Base-by-base conservation (phyloP, 2,797 vertebrate species). In the Chlorospingus flavigularis region DNA sequence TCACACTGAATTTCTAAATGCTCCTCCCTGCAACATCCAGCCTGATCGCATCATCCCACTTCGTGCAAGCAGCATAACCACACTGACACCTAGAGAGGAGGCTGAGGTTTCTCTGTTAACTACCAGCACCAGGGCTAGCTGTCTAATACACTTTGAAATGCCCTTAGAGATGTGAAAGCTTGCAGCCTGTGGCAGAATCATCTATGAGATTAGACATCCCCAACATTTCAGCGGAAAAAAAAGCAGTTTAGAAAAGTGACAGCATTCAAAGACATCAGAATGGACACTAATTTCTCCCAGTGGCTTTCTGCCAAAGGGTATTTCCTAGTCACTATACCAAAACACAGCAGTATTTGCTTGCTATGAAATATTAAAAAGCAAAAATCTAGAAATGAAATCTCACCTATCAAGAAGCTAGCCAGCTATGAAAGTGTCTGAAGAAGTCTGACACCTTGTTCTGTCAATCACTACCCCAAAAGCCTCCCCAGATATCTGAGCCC, bases 141-240 rank as follows among this genome's bases (percentile, higher is more conserved):
- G 11, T 17, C 26, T 72, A 14, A 70, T 8, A 6, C 4, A 15
- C 39, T 82, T 60, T 50, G 53, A 53, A 71, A 40, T 2, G 2
- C 21, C 51, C 31, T 65, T 40, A 77, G 14, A 71, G 19, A 33
- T 0, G 0, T 28, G 23, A 61, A 28, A 42, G 8, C 3, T 11
- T 7, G 13, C 13, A 82, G 24, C 43, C 23, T 39, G 40, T 6
- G 11, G 25, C 28, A 79, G 48, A 80, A 85, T 8, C 15, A 39
- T 14, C 18, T 62, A 9, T 10, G 11, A 72, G 26, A 79, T 65
- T 37, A 70, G 25, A 58, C 31, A 66, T 8, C 6, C 2, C 6
- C 8, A 45, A 24, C 72, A 42, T 61, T 78, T 18, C 18, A 30
- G 7, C 13, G 0, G 0, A 1, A 7, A 3, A 9, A 16, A 18